Evolutionary conservation across 1,140 invertebrate genomes (phyloP).

Genomic region (Periplaneta americana): DNA sequence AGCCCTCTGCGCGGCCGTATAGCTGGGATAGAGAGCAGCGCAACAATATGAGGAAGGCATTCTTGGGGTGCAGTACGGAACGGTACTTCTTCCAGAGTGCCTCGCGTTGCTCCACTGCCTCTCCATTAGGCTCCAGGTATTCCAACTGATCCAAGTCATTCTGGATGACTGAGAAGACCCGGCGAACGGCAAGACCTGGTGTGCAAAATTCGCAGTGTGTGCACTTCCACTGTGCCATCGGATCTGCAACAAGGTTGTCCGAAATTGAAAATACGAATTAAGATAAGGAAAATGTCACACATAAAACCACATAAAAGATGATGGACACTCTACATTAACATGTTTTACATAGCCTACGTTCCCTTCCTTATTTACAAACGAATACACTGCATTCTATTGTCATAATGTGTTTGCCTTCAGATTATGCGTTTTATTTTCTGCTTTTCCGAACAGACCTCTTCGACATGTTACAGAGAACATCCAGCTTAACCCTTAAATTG

Average conservation of each 20-base stretch:
- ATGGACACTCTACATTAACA: no score
- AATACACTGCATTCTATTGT: no score
- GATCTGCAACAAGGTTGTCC: conserved; percentile 38
- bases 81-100: conserved; percentile 16
- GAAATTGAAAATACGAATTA: no score
- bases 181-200: conserved; percentile 47
- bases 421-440: no score
- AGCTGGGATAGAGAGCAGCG: conserved; percentile 27
- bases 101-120: conserved; percentile 41
- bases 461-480: no score
- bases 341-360: no score
- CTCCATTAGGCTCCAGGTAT: conserved; percentile 33
- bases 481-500: no score
- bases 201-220: conserved; percentile 59
- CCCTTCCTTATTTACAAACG: no score
- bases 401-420: no score
- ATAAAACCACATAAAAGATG: no score
- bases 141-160: conserved; percentile 50
- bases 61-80: conserved; percentile 26
- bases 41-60: conserved; percentile 25
- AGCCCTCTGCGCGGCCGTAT: conserved; percentile 27
- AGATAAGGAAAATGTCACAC: no score
- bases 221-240: conserved; percentile 63
- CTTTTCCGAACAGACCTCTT: no score
- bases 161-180: conserved; percentile 53